Base-by-base conservation (phyloP, 2,888 invertebrate species). In the Rotaria magnacalcarata region DNA sequence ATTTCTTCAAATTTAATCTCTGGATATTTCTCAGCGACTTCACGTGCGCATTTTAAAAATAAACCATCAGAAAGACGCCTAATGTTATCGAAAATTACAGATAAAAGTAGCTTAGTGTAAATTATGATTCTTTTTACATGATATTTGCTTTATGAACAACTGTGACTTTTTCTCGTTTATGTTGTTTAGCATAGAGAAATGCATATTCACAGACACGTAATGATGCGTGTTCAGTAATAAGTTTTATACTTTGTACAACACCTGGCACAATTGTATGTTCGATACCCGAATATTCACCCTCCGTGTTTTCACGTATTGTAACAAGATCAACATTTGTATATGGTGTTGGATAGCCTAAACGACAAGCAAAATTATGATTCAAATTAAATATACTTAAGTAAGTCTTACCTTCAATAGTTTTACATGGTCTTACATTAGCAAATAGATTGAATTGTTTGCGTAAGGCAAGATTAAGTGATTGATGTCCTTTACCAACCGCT, bases 31-130 rank as follows among this genome's bases (percentile, higher is more conserved):
- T 95, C 94, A 34, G 99, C 96, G 89, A 95, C 94, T 87, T 97
- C 96, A 89, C 98, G 95, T 90, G 96, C 98, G 90, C 97, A 97
- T 88, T 95, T 94, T 91, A 99, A 92, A 93, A 99, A 99, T 88
- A 99, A 93, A 89, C 99, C 99, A 91, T 99, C 99, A 0, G 98
- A 98, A 97, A 99, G 97, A 90, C 98, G 94, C 96, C 96, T 96
- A 89, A n/a, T 34, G 14, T 52, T 52, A 16, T 14, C 8, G 14
- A 52, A 14, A 27, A 67, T 16, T 5, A 67, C 3, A 19, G 34
- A 27, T 16, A 3, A 67, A 50, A 5, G 5, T 4, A 34, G 16
- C 6, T 34, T 0, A 27, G 14, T 11, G 16, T 34, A 34, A 24
- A 58, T 8, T 10, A 10, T 24, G 5, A 34, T 67, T 2, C 5